Percentiles rank a stretch among this genome's conserved stretches.
These are phyloP conservation scores for Mormyrops boulengeri DNA, from an alignment of 2,797 vertebrate species.

Conservation along the genomic window DNA sequence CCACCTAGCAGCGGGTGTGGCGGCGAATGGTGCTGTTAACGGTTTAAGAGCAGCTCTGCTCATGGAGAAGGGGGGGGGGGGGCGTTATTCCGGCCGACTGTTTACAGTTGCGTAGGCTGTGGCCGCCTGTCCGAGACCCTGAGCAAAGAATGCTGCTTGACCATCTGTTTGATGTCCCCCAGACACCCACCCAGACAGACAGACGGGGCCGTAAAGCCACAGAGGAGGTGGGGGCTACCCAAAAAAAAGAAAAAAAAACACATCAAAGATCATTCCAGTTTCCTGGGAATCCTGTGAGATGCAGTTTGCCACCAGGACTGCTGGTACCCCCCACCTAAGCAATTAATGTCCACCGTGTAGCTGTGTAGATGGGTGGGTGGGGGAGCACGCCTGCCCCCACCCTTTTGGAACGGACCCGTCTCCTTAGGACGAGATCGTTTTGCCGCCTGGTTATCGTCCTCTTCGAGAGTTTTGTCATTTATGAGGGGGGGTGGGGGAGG, in stretches of 20 bases:
- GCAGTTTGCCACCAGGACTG: slow-evolving; percentile 37
- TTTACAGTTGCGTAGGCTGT: slow-evolving; percentile 41
- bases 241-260: neutral
- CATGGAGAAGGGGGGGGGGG: neutral
- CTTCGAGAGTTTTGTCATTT: too few species aligned
- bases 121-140: neutral
- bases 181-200: slow-evolving; percentile 50
- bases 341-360: slow-evolving; percentile 6
- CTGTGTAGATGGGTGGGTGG: neutral
- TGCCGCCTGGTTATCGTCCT: too few species aligned
- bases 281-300: slow-evolving; percentile 5
- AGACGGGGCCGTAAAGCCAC: slow-evolving; percentile 43
- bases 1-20: neutral
- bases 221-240: neutral
- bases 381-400: too few species aligned
- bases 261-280: slow-evolving; percentile 31
- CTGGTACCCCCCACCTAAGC: slow-evolving; percentile 7
- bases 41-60: slow-evolving; percentile 18
- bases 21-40: slow-evolving; percentile 6
- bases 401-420: too few species aligned
- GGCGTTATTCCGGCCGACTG: slow-evolving; percentile 23
- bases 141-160: slow-evolving; percentile 34
- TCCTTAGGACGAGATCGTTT: too few species aligned
- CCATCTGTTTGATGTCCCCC: slow-evolving; percentile 57
- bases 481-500: too few species aligned